phyloP scores from a whole-genome alignment of 2,797 vertebrate species.

The Lycodopsis pacificus region DNA sequence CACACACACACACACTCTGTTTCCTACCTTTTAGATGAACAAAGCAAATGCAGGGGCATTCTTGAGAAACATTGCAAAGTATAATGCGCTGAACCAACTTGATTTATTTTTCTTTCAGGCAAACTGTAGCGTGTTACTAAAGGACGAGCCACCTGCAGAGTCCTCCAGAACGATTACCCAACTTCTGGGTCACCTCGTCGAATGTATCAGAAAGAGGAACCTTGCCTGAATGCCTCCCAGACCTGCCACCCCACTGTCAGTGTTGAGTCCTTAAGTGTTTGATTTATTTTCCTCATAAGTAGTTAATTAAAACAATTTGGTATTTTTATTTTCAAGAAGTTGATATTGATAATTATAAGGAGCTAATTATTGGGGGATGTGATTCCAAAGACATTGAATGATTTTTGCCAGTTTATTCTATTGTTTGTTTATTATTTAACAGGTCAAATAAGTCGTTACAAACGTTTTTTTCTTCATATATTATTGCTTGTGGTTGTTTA shows the following conservation, averaged over 20 bases:
- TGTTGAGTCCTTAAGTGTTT: background rate
- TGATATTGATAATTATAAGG: background rate
- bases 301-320: background rate
- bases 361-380: background rate
- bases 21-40: background rate
- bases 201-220: background rate
- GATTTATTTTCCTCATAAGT: background rate
- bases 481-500: background rate
- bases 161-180: accelerated
- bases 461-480: background rate
- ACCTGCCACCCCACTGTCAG: background rate
- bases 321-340: background rate
- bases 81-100: background rate
- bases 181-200: accelerated
- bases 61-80: background rate
- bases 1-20: background rate
- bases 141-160: accelerated
- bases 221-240: accelerated
- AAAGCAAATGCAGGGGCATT: background rate
- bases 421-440: background rate
- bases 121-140: background rate
- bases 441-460: background rate
- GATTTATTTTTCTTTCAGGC: slow-evolving; percentile 42
- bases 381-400: background rate
- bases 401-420: background rate